A percentile compares a stretch with the other conserved stretches of the same genome.
Conservation (phyloP, 37 sponge, comb jelly and placozoan species). For the Crambe crambe region DNA sequence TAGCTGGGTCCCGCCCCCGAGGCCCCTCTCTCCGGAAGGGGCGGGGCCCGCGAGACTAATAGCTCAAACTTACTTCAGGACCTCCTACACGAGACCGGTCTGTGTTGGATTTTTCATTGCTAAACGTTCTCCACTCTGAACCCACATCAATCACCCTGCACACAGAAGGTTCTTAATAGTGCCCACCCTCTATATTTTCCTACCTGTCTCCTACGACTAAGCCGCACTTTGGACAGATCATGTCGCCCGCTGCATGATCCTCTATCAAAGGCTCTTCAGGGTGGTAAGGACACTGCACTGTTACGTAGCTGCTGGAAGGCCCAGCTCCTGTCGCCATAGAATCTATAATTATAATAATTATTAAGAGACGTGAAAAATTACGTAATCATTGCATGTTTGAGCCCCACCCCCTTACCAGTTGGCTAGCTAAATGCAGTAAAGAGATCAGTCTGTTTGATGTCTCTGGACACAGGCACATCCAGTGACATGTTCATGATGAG, state of each 20-base stretch:
- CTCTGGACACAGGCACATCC: neutral
- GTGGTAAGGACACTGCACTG: slow-evolving; percentile 78
- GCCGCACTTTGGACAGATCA: slow-evolving; percentile 96
- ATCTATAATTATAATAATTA: no score
- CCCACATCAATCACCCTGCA: slow-evolving; percentile 95
- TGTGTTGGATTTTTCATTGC: slow-evolving; percentile 77
- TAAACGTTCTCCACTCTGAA: slow-evolving; percentile 99
- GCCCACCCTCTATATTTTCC: neutral
- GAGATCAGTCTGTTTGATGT: neutral
- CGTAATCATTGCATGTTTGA: neutral
- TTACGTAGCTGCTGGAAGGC: neutral
- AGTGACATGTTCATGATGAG: slow-evolving; percentile 21
- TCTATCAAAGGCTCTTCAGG: slow-evolving; percentile 89
- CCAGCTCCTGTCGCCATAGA: slow-evolving; percentile 10
- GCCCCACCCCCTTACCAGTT: neutral
- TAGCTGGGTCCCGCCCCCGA: no score
- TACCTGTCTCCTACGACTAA: slow-evolving; percentile 97
- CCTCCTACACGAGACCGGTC: slow-evolving; percentile 96
- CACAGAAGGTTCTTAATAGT: neutral
- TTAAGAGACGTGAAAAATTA: neutral
- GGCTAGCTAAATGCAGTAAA: neutral
- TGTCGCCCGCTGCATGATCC: slow-evolving; percentile 96
- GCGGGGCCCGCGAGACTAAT: no score
- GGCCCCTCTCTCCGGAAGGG: no score
- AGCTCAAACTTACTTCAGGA: slow-evolving; percentile 61